A percentile compares a stretch with the other conserved stretches of the same genome.
phyloP scores from a whole-genome alignment of 2,797 vertebrate genomes.

The Hemitrygon akajei region DNA sequence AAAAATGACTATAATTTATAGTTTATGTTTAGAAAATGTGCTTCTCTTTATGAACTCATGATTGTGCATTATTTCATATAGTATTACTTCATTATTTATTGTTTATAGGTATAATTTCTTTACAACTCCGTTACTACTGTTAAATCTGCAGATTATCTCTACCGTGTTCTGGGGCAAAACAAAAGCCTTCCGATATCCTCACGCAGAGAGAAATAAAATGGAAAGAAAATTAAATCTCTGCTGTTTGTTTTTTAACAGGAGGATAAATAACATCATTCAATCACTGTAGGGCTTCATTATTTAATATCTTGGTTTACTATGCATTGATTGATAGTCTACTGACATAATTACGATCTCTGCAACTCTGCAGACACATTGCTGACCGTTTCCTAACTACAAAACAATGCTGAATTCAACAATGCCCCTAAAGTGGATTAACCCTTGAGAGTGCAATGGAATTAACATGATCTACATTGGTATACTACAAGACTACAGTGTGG shows the following conservation, averaged over 20 bases:
- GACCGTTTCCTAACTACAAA: neutral
- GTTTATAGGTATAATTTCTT: neutral
- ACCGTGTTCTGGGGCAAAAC: neutral
- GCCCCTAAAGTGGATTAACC: neutral
- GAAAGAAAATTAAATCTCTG: neutral
- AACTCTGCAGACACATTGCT: neutral
- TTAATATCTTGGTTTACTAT: neutral
- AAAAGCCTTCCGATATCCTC: neutral
- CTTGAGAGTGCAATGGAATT: neutral
- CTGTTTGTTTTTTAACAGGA: neutral
- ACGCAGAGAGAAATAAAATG: neutral
- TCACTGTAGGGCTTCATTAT: neutral
- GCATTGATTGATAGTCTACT: neutral
- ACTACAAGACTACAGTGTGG: neutral
- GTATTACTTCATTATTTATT: neutral
- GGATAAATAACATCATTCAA: neutral
- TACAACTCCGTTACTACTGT: neutral
- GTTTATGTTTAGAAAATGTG: neutral
- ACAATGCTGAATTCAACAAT: neutral
- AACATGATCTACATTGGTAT: neutral
- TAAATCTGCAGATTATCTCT: neutral
- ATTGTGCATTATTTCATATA: neutral
- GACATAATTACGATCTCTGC: neutral
- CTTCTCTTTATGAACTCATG: neutral
- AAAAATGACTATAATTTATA: neutral